These are phyloP conservation scores for Coregonus ussuriensis DNA, from an alignment of 2,797 vertebrate species.

Conservation along the genomic window DNA sequence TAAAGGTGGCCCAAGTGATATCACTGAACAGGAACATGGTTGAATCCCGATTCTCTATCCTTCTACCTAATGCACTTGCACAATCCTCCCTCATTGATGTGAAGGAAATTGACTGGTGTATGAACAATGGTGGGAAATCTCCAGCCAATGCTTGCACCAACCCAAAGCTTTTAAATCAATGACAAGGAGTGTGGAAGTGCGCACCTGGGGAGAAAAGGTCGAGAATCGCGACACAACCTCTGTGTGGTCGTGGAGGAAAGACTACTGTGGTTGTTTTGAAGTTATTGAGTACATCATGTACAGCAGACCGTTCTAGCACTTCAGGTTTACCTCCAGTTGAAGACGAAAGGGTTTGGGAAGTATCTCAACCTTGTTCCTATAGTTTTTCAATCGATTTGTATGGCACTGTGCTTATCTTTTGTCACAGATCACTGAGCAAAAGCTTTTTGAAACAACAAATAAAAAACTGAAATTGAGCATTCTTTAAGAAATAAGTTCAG, in stretches of 20 bases:
- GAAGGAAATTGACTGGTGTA: not conserved
- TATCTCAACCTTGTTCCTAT: not conserved
- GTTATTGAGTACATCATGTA: not conserved
- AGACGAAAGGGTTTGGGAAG: not conserved
- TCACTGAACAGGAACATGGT: not conserved
- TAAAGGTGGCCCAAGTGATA: not conserved
- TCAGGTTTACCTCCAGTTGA: not conserved
- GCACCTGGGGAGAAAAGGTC: not conserved
- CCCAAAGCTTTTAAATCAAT: not conserved
- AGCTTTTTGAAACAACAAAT: too few species aligned
- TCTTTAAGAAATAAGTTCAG: too few species aligned
- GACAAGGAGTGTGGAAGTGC: not conserved
- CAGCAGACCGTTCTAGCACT: not conserved
- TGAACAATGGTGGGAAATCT: not conserved
- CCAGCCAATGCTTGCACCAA: not conserved
- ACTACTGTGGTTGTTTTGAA: not conserved
- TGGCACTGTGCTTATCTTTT: too few species aligned
- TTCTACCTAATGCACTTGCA: not conserved
- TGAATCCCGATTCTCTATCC: not conserved
- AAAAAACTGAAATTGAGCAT: too few species aligned
- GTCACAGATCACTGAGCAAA: too few species aligned
- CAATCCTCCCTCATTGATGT: not conserved
- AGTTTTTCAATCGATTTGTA: too few species aligned
- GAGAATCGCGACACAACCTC: not conserved
- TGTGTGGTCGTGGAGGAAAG: too few species aligned